Conservation (phyloP, 2,888 invertebrate genomes). For the Perdita meconis region DNA sequence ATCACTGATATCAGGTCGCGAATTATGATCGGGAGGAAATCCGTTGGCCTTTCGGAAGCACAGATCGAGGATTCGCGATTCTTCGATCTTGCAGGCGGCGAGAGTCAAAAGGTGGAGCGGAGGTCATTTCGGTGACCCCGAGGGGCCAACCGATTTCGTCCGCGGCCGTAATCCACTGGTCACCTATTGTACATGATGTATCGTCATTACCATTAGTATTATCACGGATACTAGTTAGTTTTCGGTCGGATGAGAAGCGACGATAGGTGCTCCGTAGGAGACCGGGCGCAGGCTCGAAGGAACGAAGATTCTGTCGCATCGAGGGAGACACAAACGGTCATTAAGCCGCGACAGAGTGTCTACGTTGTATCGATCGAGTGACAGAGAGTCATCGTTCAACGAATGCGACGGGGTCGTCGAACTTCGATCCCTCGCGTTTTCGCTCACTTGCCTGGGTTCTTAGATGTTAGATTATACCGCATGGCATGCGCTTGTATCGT, state of each 20-base stretch:
- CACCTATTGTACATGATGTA: constrained; percentile 49
- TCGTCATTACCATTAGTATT: constrained; percentile 67
- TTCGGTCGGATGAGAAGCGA: constrained; percentile 36
- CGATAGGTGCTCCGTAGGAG: constrained; percentile 39
- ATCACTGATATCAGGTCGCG: constrained; percentile 39
- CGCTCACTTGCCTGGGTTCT: constrained; percentile 68
- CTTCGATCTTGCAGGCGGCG: neutral
- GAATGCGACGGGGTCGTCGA: constrained; percentile 62
- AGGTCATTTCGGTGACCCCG: neutral
- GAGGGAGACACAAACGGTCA: constrained; percentile 45
- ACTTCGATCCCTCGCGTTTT: constrained; percentile 51
- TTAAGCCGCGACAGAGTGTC: constrained; percentile 32
- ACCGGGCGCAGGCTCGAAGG: constrained; percentile 43
- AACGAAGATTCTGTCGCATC: constrained; percentile 51
- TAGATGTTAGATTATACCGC: constrained; percentile 72
- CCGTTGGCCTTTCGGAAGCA: neutral
- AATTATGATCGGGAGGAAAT: constrained; percentile 31
- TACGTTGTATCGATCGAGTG: constrained; percentile 34
- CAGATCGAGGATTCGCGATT: neutral
- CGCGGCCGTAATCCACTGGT: neutral
- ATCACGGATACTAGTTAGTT: constrained; percentile 45
- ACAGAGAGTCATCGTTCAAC: constrained; percentile 28
- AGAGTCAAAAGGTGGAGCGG: neutral
- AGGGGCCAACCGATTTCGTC: neutral
- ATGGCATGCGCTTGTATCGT: constrained; percentile 79